phyloP scores from a whole-genome alignment of 2,888 invertebrate species.

The Zygothrica quintamaculata region DNA sequence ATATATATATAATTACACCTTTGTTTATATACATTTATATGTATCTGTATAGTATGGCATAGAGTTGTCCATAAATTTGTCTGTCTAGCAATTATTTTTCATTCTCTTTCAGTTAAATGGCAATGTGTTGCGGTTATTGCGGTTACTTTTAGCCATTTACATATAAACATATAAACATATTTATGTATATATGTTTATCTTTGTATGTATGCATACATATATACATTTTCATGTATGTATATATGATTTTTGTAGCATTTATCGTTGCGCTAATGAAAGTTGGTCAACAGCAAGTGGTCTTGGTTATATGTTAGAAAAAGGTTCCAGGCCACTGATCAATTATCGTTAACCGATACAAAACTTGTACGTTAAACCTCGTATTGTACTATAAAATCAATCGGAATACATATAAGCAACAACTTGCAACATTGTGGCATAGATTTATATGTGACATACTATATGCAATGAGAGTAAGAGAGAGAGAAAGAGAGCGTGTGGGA shows the following conservation, averaged over 20 bases:
- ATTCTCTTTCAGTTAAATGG: slow-evolving; percentile 41
- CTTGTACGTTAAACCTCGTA: no score
- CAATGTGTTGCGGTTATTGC: slow-evolving; percentile 54
- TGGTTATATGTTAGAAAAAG: slow-evolving; percentile 5
- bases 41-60: slow-evolving; percentile 5
- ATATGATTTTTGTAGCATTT: slow-evolving; percentile 17
- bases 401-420: no score
- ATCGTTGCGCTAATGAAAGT: slow-evolving; percentile 39
- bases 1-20: background rate
- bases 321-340: slow-evolving; percentile 14
- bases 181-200: background rate
- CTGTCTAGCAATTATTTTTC: slow-evolving; percentile 51
- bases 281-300: slow-evolving; percentile 27
- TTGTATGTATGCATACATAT: no score
- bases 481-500: no score
- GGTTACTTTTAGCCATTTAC: slow-evolving; percentile 37
- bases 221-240: slow-evolving; percentile 10
- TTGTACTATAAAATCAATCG: no score
- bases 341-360: slow-evolving; percentile 1
- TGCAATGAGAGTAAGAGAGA: no score
- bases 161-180: slow-evolving; percentile 25
- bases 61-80: slow-evolving; percentile 40
- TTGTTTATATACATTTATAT: slow-evolving; percentile 8
- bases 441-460: no score
- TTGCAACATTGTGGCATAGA: no score